These are phyloP conservation scores for Dioctria linearis DNA, from an alignment of 2,888 invertebrate species.

Conservation along the genomic window DNA sequence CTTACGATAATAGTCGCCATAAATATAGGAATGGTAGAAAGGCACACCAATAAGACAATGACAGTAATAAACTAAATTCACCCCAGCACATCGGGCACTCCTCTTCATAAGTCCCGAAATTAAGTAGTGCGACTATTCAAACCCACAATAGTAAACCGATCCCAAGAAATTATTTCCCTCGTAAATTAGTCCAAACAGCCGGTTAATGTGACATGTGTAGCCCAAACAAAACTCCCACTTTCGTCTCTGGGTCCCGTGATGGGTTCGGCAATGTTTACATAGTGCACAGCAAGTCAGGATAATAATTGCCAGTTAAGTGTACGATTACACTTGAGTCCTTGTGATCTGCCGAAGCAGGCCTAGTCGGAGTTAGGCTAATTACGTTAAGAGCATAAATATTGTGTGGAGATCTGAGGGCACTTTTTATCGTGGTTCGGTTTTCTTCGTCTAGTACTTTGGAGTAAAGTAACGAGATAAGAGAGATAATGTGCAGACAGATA, in stretches of 20 bases:
- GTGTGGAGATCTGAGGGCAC: not conserved
- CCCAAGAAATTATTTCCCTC: constrained; percentile 42
- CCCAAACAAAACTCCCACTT: constrained; percentile 53
- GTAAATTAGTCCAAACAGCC: constrained; percentile 45
- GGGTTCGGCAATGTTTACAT: constrained; percentile 28
- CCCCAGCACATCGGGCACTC: not conserved
- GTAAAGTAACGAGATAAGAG: constrained; percentile 45
- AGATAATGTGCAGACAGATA: not conserved
- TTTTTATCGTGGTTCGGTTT: constrained; percentile 8
- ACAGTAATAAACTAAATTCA: not conserved
- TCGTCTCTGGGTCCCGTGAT: not conserved
- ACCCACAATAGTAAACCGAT: constrained; percentile 36
- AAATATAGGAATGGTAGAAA: not conserved
- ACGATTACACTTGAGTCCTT: constrained; percentile 34
- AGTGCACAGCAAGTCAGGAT: constrained; percentile 40
- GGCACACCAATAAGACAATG: not conserved
- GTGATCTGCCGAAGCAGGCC: not conserved
- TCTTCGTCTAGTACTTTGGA: constrained; percentile 37
- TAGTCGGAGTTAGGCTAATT: not conserved
- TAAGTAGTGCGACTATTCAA: not conserved
- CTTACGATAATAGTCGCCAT: too few relatives aligned
- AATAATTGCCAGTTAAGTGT: constrained; percentile 31
- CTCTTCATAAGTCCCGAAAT: not conserved
- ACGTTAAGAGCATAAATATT: not conserved
- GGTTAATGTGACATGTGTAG: constrained; percentile 52